Conservation (phyloP, 2,797 vertebrate genomes). For the Myotis vivesi region DNA sequence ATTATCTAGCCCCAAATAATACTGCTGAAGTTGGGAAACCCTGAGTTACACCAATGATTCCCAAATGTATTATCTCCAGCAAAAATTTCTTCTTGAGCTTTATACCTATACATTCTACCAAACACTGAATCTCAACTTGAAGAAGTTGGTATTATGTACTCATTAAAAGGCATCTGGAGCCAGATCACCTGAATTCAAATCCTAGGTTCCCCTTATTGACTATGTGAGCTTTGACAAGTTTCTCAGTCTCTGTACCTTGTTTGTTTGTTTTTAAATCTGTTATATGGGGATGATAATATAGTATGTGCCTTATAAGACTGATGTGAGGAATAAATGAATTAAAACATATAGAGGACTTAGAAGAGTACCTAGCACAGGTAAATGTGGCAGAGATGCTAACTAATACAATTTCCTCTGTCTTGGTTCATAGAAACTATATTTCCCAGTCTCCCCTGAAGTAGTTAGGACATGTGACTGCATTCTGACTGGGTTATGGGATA, state of each 20-base stretch:
- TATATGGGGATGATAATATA: not conserved
- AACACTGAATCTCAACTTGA: not conserved
- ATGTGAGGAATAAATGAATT: not conserved
- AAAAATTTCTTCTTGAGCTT: constrained; percentile 17
- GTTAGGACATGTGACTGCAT: not conserved
- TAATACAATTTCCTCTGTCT: not conserved
- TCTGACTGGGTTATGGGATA: not conserved
- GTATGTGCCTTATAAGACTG: not conserved
- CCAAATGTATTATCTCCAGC: not conserved
- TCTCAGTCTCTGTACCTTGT: not conserved
- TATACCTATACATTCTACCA: not conserved
- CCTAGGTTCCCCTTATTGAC: not conserved
- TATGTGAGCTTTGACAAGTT: not conserved
- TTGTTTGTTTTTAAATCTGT: not conserved
- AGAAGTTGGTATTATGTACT: not conserved
- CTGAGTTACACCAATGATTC: not conserved
- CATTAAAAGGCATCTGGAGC: not conserved
- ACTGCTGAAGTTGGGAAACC: not conserved
- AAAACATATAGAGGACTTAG: not conserved
- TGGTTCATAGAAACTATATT: not conserved
- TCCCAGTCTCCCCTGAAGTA: not conserved
- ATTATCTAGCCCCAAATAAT: not conserved
- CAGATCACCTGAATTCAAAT: not conserved
- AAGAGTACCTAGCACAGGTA: not conserved
- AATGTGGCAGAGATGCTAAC: not conserved